Percentiles rank a stretch among this genome's conserved stretches.
phyloP scores from a whole-genome alignment of 2,888 invertebrate genomes.

The Empis livida region DNA sequence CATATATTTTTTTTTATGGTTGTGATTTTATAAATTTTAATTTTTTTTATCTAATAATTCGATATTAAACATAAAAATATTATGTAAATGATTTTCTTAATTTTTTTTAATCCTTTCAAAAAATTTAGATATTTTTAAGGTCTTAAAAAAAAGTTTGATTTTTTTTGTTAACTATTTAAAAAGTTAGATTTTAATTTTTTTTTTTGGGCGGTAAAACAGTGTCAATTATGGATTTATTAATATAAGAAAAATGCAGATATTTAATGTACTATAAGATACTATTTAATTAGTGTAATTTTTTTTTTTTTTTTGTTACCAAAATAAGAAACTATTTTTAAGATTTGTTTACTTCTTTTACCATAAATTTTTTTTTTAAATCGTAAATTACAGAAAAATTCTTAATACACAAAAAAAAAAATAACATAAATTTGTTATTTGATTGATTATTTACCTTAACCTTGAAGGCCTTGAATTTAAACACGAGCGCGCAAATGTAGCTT shows the following conservation, averaged over 20 bases:
- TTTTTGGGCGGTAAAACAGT: too few species aligned
- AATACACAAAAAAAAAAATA: not conserved
- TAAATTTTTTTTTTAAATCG: not conserved
- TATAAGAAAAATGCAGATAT: too few species aligned
- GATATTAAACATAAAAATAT: not conserved
- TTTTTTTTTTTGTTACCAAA: not conserved
- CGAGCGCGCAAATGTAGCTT: too few species aligned
- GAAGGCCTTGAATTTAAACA: not conserved
- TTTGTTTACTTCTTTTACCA: not conserved
- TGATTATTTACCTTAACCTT: conserved; percentile 1
- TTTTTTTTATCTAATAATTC: not conserved
- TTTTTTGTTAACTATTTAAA: too few species aligned
- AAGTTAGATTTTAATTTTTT: too few species aligned
- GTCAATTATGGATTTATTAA: too few species aligned
- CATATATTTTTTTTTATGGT: not conserved
- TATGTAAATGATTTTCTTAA: not conserved
- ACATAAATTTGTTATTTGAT: not conserved
- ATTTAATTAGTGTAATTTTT: not conserved
- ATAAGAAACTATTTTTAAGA: too few species aligned
- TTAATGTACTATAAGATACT: too few species aligned
- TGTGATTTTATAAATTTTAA: too few species aligned
- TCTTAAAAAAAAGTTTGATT: too few species aligned
- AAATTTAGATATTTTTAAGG: too few species aligned
- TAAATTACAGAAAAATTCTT: not conserved
- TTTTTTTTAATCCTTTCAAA: not conserved